Conservation (phyloP, 2,888 invertebrate species). For the Philhelius pedissequus region DNA sequence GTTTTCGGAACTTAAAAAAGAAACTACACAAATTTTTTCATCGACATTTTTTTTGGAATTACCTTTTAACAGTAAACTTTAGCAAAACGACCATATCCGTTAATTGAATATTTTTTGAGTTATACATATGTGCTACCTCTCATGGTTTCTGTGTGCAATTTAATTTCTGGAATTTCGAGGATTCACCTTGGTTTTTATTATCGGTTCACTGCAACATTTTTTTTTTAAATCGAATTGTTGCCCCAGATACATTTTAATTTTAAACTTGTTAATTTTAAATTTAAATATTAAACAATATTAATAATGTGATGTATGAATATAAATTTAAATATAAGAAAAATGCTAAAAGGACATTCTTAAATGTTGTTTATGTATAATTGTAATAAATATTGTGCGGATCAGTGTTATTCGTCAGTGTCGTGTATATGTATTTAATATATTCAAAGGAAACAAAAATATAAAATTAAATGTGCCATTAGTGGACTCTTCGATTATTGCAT, state of each 20-base stretch:
- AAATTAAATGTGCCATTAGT: not conserved
- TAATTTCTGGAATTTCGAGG: not conserved
- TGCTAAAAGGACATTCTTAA: not conserved
- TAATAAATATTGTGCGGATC: conserved; percentile 4
- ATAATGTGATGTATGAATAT: not conserved
- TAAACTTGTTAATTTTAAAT: not conserved
- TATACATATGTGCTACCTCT: not conserved
- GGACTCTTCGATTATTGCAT: not conserved
- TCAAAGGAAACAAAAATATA: not conserved
- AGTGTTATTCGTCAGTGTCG: not conserved
- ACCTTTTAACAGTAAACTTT: not conserved
- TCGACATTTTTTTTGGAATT: not conserved
- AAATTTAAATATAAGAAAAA: not conserved
- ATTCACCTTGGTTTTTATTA: not conserved
- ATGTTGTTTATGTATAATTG: not conserved
- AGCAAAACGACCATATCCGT: not conserved
- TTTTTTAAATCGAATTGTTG: not conserved
- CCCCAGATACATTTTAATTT: not conserved
- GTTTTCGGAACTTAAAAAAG: not conserved
- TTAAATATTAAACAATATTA: not conserved
- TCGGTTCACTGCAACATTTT: not conserved
- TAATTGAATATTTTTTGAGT: not conserved
- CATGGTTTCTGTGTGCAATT: not conserved
- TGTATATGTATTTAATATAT: not conserved
- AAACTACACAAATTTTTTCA: not conserved